Percentiles rank a stretch among this genome's conserved stretches.
Conservation (phyloP, 1,140 invertebrate species). For the Tenebrio molitor region DNA sequence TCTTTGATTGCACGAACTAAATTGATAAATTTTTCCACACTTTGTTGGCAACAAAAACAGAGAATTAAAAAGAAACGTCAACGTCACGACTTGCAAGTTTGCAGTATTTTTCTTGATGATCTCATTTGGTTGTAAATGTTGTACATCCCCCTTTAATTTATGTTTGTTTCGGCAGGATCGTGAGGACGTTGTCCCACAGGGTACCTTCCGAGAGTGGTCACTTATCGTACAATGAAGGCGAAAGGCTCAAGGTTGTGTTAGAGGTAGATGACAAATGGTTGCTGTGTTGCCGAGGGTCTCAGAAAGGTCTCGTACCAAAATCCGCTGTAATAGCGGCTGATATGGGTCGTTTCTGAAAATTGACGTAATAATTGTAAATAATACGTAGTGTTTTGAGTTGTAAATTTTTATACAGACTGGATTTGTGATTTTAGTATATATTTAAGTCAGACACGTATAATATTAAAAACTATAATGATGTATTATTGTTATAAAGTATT, state of each 20-base stretch:
- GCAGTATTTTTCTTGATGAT: no score
- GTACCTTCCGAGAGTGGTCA: slow-evolving; percentile 82
- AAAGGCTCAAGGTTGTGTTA: slow-evolving; percentile 79
- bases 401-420: slow-evolving; percentile 54
- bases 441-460: slow-evolving; percentile 43
- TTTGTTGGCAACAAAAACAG: no score
- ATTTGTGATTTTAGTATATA: slow-evolving; percentile 57
- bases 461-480: slow-evolving; percentile 15
- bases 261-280: slow-evolving; percentile 85
- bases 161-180: no score
- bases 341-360: slow-evolving; percentile 56
- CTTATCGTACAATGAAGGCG: slow-evolving; percentile 84
- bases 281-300: slow-evolving; percentile 81
- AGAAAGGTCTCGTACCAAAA: slow-evolving; percentile 82
- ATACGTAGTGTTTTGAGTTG: slow-evolving; percentile 47
- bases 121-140: no score
- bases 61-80: no score
- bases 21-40: no score
- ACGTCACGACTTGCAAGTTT: no score
- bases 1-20: no score
- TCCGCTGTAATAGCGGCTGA: slow-evolving; percentile 73
- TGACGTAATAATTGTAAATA: slow-evolving; percentile 40
- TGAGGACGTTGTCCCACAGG: slow-evolving; percentile 80
- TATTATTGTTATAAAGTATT: slow-evolving; percentile 50
- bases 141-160: no score